These are phyloP conservation scores for Notamacropus eugenii DNA, from an alignment of 2,797 vertebrate species.

Conservation along the genomic window DNA sequence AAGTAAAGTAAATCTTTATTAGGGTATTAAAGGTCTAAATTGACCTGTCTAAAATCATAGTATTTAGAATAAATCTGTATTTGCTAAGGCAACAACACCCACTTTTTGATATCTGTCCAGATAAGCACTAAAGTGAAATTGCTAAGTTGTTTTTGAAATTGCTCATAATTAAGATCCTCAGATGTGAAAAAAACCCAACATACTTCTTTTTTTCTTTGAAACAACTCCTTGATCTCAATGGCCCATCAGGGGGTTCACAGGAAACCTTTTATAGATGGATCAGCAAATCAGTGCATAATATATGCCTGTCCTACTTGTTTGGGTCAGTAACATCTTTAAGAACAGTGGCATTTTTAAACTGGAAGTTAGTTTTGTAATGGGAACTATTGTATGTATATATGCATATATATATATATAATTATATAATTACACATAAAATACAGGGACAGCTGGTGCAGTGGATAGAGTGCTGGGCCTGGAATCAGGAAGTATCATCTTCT, in stretches of 20 bases:
- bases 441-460: background rate
- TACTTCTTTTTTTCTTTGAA: background rate
- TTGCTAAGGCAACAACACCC: conserved; percentile 5
- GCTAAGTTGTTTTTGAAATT: background rate
- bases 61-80: conserved; percentile 8
- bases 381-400: background rate
- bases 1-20: background rate
- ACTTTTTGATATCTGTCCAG: conserved; percentile 9
- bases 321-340: background rate
- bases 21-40: conserved; percentile 10
- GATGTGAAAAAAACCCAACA: background rate
- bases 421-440: background rate
- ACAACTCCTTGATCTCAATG: background rate
- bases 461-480: background rate
- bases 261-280: background rate
- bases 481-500: background rate
- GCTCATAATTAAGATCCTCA: background rate
- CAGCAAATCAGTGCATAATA: no score
- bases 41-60: background rate
- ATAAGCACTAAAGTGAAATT: background rate
- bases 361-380: background rate
- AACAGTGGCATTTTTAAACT: background rate
- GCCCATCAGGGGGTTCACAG: background rate
- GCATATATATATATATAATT: background rate
- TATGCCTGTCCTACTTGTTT: background rate